These are phyloP conservation scores for Diadophis punctatus DNA, from an alignment of 2,113 vertebrate species.

Conservation along the genomic window DNA sequence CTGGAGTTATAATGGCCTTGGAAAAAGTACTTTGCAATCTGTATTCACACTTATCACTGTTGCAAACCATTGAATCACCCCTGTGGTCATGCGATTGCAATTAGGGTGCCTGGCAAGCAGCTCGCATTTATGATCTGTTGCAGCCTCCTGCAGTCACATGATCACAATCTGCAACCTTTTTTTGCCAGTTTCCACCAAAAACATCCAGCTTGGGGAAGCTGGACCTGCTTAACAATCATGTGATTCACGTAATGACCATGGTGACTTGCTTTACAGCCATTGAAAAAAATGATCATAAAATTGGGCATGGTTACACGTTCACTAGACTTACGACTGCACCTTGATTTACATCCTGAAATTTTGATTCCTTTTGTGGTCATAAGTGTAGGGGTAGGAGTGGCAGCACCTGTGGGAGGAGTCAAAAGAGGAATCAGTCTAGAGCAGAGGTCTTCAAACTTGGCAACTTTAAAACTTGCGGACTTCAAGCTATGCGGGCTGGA, in stretches of 20 bases:
- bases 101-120: background rate
- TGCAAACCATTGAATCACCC: background rate
- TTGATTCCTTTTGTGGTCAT: background rate
- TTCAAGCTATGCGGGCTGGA: no score
- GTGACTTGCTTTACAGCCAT: background rate
- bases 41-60: background rate
- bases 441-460: no score
- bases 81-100: background rate
- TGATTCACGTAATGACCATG: background rate
- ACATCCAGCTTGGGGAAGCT: background rate
- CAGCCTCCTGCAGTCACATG: background rate
- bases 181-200: background rate
- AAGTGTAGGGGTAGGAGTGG: background rate
- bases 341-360: background rate
- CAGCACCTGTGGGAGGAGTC: background rate
- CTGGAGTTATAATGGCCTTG: no score
- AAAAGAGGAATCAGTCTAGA: background rate
- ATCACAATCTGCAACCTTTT: background rate
- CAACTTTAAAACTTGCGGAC: no score
- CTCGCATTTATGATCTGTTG: background rate
- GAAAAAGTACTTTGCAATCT: background rate
- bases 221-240: background rate
- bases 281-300: background rate
- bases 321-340: background rate
- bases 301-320: background rate